Percentiles rank a stretch among this genome's conserved stretches.
phyloP scores from a whole-genome alignment of 2,113 vertebrate genomes.

The Grammomys surdaster region DNA sequence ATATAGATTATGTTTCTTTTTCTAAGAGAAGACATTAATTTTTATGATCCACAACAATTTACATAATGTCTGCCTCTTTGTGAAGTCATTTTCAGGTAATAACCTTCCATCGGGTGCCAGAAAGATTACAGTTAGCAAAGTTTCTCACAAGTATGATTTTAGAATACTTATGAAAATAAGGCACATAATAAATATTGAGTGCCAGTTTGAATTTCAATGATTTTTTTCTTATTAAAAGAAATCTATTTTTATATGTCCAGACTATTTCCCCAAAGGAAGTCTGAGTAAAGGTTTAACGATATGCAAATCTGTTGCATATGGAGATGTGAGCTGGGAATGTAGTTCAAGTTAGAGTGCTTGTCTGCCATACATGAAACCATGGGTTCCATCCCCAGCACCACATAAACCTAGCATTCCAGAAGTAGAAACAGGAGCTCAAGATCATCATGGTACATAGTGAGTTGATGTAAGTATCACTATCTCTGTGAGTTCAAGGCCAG shows the following conservation, averaged over 20 bases:
- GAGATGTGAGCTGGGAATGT: not conserved
- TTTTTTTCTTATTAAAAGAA: constrained; percentile 61
- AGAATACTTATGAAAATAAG: constrained; percentile 52
- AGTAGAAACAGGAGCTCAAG: not conserved
- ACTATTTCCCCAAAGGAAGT: constrained; percentile 36
- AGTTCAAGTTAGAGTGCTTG: not conserved
- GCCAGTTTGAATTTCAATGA: constrained; percentile 42
- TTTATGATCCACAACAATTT: constrained; percentile 20
- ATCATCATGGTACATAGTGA: not conserved
- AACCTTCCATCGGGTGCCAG: constrained; percentile 13
- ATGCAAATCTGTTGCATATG: constrained; percentile 36
- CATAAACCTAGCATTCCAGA: not conserved
- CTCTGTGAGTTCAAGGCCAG: not conserved
- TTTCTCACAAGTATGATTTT: constrained; percentile 57
- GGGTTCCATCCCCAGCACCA: not conserved
- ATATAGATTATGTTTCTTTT: constrained; percentile 27
- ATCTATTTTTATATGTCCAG: constrained; percentile 11
- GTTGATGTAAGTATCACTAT: too few species aligned
- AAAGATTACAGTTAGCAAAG: constrained; percentile 2
- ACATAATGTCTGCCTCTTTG: constrained; percentile 35
- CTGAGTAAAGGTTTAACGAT: constrained; percentile 28
- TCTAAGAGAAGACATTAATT: not conserved
- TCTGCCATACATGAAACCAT: not conserved
- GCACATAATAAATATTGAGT: constrained; percentile 19
- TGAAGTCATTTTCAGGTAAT: constrained; percentile 3